These are phyloP conservation scores for Carlito syrichta DNA, from an alignment of 2,113 vertebrate species.

Conservation along the genomic window DNA sequence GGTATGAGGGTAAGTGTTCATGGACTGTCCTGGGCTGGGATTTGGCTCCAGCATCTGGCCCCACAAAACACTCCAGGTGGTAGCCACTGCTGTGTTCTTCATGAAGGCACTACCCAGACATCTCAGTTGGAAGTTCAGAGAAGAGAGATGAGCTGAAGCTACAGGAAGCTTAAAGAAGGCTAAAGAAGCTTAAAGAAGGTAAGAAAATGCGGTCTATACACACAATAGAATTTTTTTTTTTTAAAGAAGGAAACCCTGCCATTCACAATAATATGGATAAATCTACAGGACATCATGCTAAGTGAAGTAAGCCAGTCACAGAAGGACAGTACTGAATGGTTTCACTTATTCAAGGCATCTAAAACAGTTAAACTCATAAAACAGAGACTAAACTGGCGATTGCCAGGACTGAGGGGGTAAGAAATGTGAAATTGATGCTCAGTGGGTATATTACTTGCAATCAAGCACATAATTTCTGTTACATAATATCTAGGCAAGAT, in stretches of 20 bases:
- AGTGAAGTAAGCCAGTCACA: not conserved
- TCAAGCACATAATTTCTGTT: too few relatives aligned
- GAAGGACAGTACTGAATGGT: not conserved
- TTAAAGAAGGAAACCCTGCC: not conserved
- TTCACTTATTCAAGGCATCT: not conserved
- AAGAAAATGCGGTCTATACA: not conserved
- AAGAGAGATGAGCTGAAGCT: not conserved
- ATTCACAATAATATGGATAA: not conserved
- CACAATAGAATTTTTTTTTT: not conserved
- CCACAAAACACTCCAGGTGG: not conserved
- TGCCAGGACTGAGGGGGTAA: not conserved
- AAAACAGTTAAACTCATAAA: not conserved
- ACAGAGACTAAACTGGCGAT: not conserved
- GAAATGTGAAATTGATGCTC: not conserved
- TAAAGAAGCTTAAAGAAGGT: not conserved
- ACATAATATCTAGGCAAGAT: too few relatives aligned
- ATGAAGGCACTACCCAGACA: too few relatives aligned
- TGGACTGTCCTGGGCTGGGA: too few relatives aligned
- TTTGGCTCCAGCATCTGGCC: not conserved
- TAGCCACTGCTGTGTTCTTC: accelerated
- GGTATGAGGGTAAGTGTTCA: not conserved
- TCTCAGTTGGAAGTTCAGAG: not conserved
- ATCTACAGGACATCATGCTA: not conserved
- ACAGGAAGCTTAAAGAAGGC: not conserved
- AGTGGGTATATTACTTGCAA: too few relatives aligned